phyloP scores from a whole-genome alignment of 2,888 invertebrate species.

The Clunio marinus region DNA sequence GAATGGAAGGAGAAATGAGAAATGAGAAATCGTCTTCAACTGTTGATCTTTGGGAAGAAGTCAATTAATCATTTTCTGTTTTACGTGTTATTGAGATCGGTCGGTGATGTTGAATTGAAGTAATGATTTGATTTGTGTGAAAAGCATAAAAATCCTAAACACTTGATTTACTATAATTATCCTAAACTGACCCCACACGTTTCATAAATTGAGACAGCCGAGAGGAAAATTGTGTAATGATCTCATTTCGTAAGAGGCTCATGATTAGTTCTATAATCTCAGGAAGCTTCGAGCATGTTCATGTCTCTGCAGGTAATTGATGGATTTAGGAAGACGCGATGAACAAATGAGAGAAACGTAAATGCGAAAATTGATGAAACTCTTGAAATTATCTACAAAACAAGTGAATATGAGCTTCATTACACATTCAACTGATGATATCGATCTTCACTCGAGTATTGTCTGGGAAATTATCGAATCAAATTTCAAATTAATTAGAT shows the following conservation, averaged over 20 bases:
- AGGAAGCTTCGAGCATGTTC: slow-evolving; percentile 1
- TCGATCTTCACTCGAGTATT: too few species aligned
- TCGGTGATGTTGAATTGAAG: background rate
- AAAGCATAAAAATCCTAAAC: background rate
- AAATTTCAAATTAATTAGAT: too few species aligned
- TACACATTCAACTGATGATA: too few species aligned
- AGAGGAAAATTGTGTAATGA: background rate
- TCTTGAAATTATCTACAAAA: background rate
- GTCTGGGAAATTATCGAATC: too few species aligned
- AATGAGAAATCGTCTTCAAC: too few species aligned
- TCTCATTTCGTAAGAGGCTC: too few species aligned
- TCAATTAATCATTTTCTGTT: background rate
- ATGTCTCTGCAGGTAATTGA: background rate
- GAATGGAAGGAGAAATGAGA: too few species aligned
- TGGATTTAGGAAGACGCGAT: background rate
- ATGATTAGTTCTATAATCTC: background rate
- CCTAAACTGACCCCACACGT: slow-evolving; percentile 11
- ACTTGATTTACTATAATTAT: slow-evolving; percentile 4
- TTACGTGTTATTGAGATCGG: too few species aligned
- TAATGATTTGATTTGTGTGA: background rate
- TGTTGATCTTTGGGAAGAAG: too few species aligned
- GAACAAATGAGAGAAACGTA: background rate
- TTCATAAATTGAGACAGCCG: background rate
- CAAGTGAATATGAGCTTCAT: too few species aligned
- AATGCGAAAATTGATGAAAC: background rate